These are phyloP conservation scores for Melanostoma mellinum DNA, from an alignment of 2,888 invertebrate species.

Conservation along the genomic window DNA sequence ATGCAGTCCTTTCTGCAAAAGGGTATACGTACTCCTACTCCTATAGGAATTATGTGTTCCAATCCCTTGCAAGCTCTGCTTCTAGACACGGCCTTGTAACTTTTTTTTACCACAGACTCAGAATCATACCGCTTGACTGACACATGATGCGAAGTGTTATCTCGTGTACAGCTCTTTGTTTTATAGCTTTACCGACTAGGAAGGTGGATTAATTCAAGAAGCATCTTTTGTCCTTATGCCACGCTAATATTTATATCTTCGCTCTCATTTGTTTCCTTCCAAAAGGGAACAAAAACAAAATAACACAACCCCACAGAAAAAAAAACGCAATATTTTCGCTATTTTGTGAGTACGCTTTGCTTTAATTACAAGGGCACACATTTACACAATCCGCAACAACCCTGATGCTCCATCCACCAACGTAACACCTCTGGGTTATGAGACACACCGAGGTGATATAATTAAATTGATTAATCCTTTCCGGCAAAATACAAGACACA, in stretches of 20 bases:
- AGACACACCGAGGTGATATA: slow-evolving; percentile 63
- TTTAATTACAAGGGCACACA: slow-evolving; percentile 60
- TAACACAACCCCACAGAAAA: neutral
- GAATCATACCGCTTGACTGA: slow-evolving; percentile 41
- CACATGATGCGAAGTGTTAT: slow-evolving; percentile 59
- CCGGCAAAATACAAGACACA: slow-evolving; percentile 51
- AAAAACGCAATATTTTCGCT: neutral
- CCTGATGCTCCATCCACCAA: neutral
- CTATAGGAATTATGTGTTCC: no score
- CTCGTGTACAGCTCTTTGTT: slow-evolving; percentile 48
- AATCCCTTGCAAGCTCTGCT: neutral
- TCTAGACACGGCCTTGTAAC: neutral
- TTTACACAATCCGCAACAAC: slow-evolving; percentile 11
- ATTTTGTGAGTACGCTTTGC: slow-evolving; percentile 32
- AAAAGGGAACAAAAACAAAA: neutral
- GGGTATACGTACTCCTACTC: no score
- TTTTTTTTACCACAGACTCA: neutral
- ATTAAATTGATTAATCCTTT: slow-evolving; percentile 69
- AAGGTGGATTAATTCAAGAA: slow-evolving; percentile 18
- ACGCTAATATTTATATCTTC: slow-evolving; percentile 26
- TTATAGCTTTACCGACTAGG: slow-evolving; percentile 26
- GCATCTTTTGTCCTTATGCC: slow-evolving; percentile 35
- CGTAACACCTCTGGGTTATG: slow-evolving; percentile 42
- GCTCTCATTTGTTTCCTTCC: slow-evolving; percentile 29
- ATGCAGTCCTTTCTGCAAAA: no score